phyloP scores from a whole-genome alignment of 2,797 vertebrate genomes.

The Huso huso region DNA sequence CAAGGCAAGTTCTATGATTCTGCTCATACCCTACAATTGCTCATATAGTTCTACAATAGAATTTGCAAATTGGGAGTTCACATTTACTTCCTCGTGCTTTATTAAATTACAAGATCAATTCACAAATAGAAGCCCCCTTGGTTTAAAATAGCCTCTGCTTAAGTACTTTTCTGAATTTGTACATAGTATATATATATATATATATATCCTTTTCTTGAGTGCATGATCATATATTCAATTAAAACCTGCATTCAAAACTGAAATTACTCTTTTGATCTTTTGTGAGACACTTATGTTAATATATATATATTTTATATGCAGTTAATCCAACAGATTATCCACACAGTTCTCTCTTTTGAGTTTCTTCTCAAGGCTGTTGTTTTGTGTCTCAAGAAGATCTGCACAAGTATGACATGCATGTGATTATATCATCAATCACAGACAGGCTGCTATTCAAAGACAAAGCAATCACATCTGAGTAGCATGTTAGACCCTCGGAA shows the following conservation, averaged over 20 bases:
- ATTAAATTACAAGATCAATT: too few relatives aligned
- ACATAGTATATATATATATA: too few relatives aligned
- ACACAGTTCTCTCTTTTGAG: background rate
- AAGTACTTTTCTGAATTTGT: too few relatives aligned
- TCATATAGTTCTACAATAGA: too few relatives aligned
- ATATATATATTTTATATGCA: background rate
- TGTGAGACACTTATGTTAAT: background rate
- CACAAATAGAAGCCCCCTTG: too few relatives aligned
- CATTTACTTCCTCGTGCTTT: too few relatives aligned
- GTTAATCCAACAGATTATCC: background rate
- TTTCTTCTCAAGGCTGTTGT: background rate
- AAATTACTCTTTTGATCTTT: too few relatives aligned
- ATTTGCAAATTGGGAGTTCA: too few relatives aligned
- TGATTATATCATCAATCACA: background rate
- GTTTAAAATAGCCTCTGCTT: too few relatives aligned
- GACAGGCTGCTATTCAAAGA: background rate
- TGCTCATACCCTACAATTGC: too few relatives aligned
- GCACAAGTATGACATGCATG: background rate
- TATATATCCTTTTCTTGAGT: too few relatives aligned
- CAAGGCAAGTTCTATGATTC: too few relatives aligned
- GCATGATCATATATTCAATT: background rate
- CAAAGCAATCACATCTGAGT: background rate
- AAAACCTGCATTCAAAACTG: background rate
- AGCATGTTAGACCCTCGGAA: background rate
- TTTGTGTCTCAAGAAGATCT: background rate